phyloP scores from a whole-genome alignment of 2,113 vertebrate species.

The Tursiops truncatus region DNA sequence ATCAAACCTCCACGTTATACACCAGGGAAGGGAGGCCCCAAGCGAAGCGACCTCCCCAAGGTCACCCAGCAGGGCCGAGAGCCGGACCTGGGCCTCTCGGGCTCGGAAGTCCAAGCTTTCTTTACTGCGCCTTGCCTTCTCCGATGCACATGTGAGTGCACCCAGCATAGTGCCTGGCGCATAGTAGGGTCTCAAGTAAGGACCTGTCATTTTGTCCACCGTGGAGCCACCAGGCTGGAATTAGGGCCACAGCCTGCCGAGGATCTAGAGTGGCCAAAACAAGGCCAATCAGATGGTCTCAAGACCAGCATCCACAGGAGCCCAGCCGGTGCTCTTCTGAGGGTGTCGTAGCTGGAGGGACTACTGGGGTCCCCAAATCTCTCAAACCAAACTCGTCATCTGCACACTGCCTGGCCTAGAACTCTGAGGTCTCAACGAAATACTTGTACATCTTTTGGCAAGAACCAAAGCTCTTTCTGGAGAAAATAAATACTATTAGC shows the following conservation, averaged over 20 bases:
- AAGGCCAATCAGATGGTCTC: not conserved
- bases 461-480: not conserved
- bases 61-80: not conserved
- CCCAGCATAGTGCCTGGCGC: rapidly evolving
- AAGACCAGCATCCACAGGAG: not conserved
- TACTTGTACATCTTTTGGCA: not conserved
- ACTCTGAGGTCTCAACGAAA: not conserved
- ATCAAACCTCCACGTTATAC: not conserved
- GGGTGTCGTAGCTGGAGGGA: not conserved
- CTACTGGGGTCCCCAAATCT: not conserved
- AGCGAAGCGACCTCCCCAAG: not conserved
- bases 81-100: not conserved
- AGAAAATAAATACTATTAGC: not conserved
- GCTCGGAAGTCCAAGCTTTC: not conserved
- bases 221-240: not conserved
- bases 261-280: not conserved
- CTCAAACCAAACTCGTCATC: not conserved
- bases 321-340: not conserved
- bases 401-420: not conserved
- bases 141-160: rapidly evolving
- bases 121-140: not conserved
- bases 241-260: not conserved
- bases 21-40: too few species aligned
- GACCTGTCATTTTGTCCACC: not conserved
- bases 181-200: not conserved